phyloP scores from a whole-genome alignment of 2,797 vertebrate species.

The Melanotaenia nigrans region DNA sequence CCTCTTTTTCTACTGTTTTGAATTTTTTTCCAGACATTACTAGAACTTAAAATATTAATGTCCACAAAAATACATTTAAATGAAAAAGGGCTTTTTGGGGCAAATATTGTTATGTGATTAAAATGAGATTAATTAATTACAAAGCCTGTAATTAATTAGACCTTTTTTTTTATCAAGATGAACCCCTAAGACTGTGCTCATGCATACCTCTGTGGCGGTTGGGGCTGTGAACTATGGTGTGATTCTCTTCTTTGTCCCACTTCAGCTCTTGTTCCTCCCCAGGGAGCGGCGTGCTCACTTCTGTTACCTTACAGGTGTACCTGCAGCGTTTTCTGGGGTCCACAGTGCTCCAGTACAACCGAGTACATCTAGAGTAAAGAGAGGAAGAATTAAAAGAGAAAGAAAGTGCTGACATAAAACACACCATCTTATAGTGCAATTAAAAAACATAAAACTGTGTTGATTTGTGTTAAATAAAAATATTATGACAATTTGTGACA shows the following conservation, averaged over 20 bases:
- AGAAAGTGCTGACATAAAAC: neutral
- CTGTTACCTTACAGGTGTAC: conserved; percentile 91
- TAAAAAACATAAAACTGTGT: neutral
- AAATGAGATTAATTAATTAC: too few species aligned
- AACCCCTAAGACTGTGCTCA: conserved; percentile 49
- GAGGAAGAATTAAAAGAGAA: neutral
- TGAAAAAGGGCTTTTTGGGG: too few species aligned
- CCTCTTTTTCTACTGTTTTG: too few species aligned
- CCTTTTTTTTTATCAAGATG: neutral
- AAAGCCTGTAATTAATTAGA: too few species aligned
- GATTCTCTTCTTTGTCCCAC: conserved; percentile 86
- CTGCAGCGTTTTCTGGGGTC: conserved; percentile 89
- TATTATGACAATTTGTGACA: neutral
- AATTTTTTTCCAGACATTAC: too few species aligned
- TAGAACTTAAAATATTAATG: too few species aligned
- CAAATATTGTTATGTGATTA: too few species aligned
- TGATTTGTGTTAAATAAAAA: neutral
- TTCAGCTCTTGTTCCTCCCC: conserved; percentile 78
- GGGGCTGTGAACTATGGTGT: conserved; percentile 91
- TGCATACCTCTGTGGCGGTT: conserved; percentile 74
- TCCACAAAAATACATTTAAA: too few species aligned
- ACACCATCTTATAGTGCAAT: neutral
- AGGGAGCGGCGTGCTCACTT: conserved; percentile 84
- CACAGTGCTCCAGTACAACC: conserved; percentile 93
- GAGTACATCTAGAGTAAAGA: conserved; percentile 84